phyloP scores from a whole-genome alignment of 2,888 invertebrate species.

The Scelioninae gen. 2 region DNA sequence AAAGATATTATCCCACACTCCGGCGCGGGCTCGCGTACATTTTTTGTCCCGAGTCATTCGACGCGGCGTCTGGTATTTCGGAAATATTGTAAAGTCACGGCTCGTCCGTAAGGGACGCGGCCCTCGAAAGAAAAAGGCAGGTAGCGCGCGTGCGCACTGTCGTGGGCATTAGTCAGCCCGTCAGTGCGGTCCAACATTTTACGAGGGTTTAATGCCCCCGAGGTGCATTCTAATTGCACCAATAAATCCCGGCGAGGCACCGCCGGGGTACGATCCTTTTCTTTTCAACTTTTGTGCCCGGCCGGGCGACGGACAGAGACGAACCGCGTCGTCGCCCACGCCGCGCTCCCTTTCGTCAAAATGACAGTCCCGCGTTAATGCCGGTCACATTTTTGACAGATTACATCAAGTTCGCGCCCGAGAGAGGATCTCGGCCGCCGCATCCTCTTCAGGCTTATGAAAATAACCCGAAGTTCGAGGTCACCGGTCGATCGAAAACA shows the following conservation, averaged over 20 bases:
- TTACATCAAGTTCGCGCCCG: constrained; percentile 48
- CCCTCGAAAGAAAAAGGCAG: constrained; percentile 60
- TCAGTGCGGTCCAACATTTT: constrained; percentile 72
- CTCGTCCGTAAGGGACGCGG: constrained; percentile 33
- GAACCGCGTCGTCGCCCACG: constrained; percentile 42
- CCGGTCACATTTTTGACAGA: constrained; percentile 55
- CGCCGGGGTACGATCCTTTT: constrained; percentile 53
- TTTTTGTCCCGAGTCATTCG: constrained; percentile 52
- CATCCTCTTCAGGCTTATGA: constrained; percentile 18
- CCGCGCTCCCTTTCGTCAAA: constrained; percentile 39
- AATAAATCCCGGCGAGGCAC: constrained; percentile 73
- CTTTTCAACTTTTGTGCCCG: constrained; percentile 37
- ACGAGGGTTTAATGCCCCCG: constrained; percentile 74
- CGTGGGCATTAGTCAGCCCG: constrained; percentile 70
- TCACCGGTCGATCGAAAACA: constrained; percentile 25
- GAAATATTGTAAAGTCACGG: constrained; percentile 56
- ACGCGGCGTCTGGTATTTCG: constrained; percentile 51
- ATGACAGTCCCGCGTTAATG: constrained; percentile 52
- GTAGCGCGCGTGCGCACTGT: constrained; percentile 65
- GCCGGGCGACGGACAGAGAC: constrained; percentile 37
- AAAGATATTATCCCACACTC: constrained; percentile 49
- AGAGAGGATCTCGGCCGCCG: constrained; percentile 13
- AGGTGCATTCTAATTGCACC: constrained; percentile 74
- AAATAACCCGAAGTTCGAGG: constrained; percentile 42
- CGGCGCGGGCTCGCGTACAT: constrained; percentile 29